phyloP scores from a whole-genome alignment of 2,797 vertebrate species.

The Phrynocephalus vlangalii region DNA sequence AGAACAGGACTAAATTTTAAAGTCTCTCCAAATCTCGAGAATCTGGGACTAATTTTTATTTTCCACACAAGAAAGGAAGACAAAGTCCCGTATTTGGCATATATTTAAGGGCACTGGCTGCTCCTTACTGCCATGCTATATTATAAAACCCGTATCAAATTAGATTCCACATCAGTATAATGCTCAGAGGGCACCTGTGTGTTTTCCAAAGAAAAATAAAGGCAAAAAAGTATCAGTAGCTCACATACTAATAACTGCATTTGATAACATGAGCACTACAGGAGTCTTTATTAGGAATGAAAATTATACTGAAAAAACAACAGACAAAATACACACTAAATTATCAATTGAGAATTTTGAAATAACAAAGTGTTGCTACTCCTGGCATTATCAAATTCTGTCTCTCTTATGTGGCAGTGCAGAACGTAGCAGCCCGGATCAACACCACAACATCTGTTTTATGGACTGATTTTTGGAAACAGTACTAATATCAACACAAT shows the following conservation, averaged over 20 bases:
- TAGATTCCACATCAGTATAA: not conserved
- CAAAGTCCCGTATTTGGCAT: too few species aligned
- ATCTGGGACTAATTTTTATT: not conserved
- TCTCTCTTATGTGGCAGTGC: constrained; percentile 1
- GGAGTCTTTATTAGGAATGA: constrained; percentile 10
- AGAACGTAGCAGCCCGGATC: not conserved
- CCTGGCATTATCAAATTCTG: not conserved
- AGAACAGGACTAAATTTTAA: not conserved
- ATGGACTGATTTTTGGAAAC: constrained; percentile 9
- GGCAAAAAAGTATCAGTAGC: not conserved
- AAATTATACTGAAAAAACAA: constrained; percentile 13
- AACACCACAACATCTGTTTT: not conserved
- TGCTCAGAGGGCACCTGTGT: not conserved
- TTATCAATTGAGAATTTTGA: constrained; percentile 16
- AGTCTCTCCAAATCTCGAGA: not conserved
- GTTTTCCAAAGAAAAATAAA: constrained; percentile 20
- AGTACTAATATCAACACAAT: not conserved
- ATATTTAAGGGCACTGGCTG: too few species aligned
- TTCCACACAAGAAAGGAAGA: too few species aligned
- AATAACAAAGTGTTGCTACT: not conserved
- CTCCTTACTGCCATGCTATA: not conserved
- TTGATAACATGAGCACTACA: not conserved
- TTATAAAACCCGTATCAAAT: not conserved
- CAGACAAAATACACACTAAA: not conserved
- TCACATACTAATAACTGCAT: not conserved